Conservation (phyloP, 2,888 invertebrate genomes). For the Campoplex capitator region DNA sequence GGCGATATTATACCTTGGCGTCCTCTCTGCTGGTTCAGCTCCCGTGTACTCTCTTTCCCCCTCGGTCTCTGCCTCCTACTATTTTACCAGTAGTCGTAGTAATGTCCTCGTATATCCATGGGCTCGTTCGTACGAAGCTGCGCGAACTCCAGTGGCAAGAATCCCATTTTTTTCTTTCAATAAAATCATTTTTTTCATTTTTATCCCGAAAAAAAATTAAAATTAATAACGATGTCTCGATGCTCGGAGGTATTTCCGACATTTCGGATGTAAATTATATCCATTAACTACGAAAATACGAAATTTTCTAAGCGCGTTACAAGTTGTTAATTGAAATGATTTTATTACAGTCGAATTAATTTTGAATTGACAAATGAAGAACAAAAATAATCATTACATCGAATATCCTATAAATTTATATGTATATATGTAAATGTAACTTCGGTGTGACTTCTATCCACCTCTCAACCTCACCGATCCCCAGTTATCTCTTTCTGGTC, state of each 20-base stretch:
- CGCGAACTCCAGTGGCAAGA: not conserved
- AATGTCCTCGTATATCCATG: constrained; percentile 35
- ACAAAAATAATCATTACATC: not conserved
- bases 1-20: constrained; percentile 83
- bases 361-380: not conserved
- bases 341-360: not conserved
- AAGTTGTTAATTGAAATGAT: not conserved
- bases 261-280: not conserved
- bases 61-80: constrained; percentile 66
- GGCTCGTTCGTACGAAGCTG: not conserved
- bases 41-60: constrained; percentile 62
- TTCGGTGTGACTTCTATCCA: constrained; percentile 32
- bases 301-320: too few species aligned
- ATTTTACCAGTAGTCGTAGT: constrained; percentile 36
- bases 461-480: constrained; percentile 60
- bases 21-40: constrained; percentile 67
- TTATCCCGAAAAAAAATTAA: not conserved
- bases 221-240: not conserved
- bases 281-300: not conserved
- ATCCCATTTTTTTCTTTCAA: not conserved
- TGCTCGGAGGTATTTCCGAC: not conserved
- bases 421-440: constrained; percentile 52
- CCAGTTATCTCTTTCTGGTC: constrained; percentile 34
- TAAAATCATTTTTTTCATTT: not conserved
- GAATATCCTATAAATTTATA: constrained; percentile 10